phyloP scores from a whole-genome alignment of 2,113 vertebrate genomes.

The Tauraco erythrolophus region DNA sequence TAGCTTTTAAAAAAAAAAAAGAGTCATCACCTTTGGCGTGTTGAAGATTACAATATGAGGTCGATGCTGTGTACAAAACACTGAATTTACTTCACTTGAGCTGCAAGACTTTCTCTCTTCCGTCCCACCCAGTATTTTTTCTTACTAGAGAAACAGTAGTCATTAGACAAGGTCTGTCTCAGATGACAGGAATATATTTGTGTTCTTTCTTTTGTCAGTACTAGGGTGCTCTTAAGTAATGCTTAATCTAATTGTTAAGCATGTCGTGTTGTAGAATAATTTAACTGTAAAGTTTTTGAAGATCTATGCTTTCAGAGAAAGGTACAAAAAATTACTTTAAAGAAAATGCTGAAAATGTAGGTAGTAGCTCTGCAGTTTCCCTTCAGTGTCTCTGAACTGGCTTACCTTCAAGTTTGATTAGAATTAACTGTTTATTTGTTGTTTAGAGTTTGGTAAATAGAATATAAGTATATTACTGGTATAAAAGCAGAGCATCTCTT shows the following conservation, averaged over 20 bases:
- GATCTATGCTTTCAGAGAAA: neutral
- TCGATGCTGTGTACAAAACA: neutral
- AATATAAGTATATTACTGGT: neutral
- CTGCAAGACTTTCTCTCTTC: neutral
- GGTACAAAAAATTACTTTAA: neutral
- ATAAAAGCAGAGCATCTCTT: neutral
- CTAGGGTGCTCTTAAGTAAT: neutral
- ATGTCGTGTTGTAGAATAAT: neutral
- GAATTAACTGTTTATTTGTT: neutral
- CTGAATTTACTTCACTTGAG: neutral
- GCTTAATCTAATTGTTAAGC: neutral
- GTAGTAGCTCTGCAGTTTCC: neutral
- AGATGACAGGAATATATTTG: neutral
- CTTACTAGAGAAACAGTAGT: neutral
- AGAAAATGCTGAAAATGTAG: neutral
- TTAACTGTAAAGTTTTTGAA: neutral
- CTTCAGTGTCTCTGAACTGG: neutral
- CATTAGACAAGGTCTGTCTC: neutral
- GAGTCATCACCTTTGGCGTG: neutral
- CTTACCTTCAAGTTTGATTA: neutral
- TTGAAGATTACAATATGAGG: neutral
- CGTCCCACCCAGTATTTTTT: neutral
- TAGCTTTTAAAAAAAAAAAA: neutral
- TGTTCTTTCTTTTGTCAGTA: neutral
- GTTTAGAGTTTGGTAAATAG: neutral